These are phyloP conservation scores for Antheraea pernyi DNA, from an alignment of 1,140 invertebrate genomes.

Conservation along the genomic window DNA sequence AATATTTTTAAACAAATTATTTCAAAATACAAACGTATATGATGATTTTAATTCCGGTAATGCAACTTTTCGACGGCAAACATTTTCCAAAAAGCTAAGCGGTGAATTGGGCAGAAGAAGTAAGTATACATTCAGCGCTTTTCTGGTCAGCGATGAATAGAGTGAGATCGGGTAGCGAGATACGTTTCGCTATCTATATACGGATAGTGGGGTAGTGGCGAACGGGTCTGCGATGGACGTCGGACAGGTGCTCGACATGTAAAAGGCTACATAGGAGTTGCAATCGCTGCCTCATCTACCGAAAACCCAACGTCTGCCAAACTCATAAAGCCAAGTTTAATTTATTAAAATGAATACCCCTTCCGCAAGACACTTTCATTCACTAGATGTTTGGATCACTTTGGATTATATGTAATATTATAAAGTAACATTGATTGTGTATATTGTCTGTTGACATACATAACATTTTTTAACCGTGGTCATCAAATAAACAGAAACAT, in stretches of 20 bases:
- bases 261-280: constrained; percentile 32
- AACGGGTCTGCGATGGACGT: constrained; percentile 24
- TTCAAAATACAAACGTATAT: constrained; percentile 42
- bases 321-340: constrained; percentile 8
- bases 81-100: constrained; percentile 56
- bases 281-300: constrained; percentile 43
- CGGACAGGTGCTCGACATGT: constrained; percentile 31
- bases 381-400: background rate
- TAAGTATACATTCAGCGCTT: constrained; percentile 68
- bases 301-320: constrained; percentile 20
- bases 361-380: background rate
- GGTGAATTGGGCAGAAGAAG: constrained; percentile 52
- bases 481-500: no score
- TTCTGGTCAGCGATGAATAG: constrained; percentile 62
- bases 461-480: no score
- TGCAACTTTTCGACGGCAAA: constrained; percentile 61
- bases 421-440: no score
- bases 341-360: constrained; percentile 1
- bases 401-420: background rate
- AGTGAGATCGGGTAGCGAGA: constrained; percentile 60
- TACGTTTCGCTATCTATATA: constrained; percentile 27
- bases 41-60: constrained; percentile 61
- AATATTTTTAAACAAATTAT: background rate
- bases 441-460: no score
- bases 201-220: constrained; percentile 10